A percentile compares a stretch with the other conserved stretches of the same genome.
Conservation (phyloP, 2,797 vertebrate species). For the Pseudochirops corinnae region DNA sequence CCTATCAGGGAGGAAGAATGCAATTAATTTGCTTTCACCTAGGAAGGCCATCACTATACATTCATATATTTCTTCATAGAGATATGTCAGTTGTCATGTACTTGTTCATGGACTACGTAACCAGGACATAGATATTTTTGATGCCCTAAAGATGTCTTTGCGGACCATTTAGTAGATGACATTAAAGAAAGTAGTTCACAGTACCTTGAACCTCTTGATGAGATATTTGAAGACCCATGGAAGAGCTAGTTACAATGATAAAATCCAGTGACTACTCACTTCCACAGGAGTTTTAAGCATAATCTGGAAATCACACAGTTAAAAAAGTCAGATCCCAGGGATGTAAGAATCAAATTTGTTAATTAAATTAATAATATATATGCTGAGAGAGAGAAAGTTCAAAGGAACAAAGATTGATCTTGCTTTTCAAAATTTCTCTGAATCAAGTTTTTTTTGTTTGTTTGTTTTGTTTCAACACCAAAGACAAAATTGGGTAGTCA, state of each 20-base stretch:
- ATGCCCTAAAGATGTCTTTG: not conserved
- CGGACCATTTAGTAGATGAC: not conserved
- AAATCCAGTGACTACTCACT: not conserved
- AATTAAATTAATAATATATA: not conserved
- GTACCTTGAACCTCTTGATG: not conserved
- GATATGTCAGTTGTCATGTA: not conserved
- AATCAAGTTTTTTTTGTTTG: not conserved
- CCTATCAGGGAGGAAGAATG: not conserved
- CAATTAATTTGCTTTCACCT: not conserved
- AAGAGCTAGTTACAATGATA: not conserved
- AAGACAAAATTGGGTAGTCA: not conserved
- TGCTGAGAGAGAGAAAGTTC: not conserved
- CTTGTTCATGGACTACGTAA: not conserved
- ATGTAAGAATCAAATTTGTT: not conserved
- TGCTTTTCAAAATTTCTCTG: not conserved
- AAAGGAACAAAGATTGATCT: not conserved
- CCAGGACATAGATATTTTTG: not conserved
- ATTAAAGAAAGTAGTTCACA: not conserved
- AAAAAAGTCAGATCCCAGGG: not conserved
- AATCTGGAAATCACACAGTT: not conserved
- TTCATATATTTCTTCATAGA: not conserved
- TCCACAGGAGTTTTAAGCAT: not conserved
- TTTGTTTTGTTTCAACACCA: not conserved
- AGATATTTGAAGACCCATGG: not conserved
- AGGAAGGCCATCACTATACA: not conserved